phyloP scores from a whole-genome alignment of 1,140 invertebrate species.

The Magallana angulata region DNA sequence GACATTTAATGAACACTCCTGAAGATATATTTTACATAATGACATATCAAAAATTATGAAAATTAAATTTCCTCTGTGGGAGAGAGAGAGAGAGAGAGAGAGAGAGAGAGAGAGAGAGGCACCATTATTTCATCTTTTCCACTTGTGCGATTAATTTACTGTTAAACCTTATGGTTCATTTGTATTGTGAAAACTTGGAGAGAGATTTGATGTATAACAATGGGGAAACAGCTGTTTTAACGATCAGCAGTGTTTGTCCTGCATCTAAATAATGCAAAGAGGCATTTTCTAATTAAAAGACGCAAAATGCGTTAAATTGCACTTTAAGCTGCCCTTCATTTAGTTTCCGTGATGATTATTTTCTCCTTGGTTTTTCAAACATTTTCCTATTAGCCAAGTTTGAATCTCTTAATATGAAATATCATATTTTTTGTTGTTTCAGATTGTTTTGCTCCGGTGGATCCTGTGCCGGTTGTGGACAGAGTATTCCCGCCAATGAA shows the following conservation, averaged over 20 bases:
- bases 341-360: conserved; percentile 9
- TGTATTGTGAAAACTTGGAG: conserved; percentile 26
- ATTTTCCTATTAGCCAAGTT: not conserved
- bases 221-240: conserved; percentile 35
- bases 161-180: conserved; percentile 30
- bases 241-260: conserved; percentile 12
- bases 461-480: conserved; percentile 92
- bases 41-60: too few relatives aligned
- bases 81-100: too few relatives aligned
- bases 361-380: not conserved
- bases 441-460: conserved; percentile 94
- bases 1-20: too few relatives aligned
- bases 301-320: conserved; percentile 50
- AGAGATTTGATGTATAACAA: conserved; percentile 34
- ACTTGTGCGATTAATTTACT: conserved; percentile 31
- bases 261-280: conserved; percentile 20
- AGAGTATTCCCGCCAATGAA: conserved; percentile 93
- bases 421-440: conserved; percentile 74
- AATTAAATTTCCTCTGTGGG: too few relatives aligned
- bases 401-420: not conserved
- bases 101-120: not conserved
- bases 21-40: too few relatives aligned
- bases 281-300: conserved; percentile 53
- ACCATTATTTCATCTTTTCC: conserved; percentile 3
- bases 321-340: not conserved